Evolutionary conservation across 2,113 vertebrate genomes (phyloP), one percentile per base, ranked within the genome.

Genomic region (Tupaia chinensis): DNA sequence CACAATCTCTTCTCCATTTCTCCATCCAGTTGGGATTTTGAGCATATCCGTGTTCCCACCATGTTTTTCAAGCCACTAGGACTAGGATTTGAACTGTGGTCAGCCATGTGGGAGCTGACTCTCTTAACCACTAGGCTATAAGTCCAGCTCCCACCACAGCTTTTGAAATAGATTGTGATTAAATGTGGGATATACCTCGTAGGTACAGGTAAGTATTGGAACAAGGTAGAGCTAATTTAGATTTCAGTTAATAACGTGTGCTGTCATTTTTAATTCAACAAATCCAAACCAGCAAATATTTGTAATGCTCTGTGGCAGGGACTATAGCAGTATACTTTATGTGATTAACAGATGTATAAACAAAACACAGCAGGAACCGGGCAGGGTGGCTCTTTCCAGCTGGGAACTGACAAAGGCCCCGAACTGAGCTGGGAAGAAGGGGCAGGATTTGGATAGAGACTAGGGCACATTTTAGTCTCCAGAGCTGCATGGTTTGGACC

Each of bases 251-350:
- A 89, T 53, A 79, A 86, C 23, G 20, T 83, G 29, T 76, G 80
- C 76, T 65, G 17, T 69, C 44, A 63, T 89, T 83, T 93, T 85
- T 78, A 91, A 54, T 56, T 88, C 87, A 94, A 80, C 72, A 93
- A 29, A 77, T 76, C 61, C 79, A 93, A 92, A 54, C 10, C 20
- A 73, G 83, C 54, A 91, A 73, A 86, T 92, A 91, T 76, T 29
- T 92, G 25, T 23, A 61, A 6, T 79, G 80, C 53, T 80, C 61
- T 53, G 73, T 7, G 32, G 61, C 54, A 74, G 29, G 63, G 29
- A 76, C 54, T 78, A 27, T 5, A 20, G 74, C 32, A 22, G 89
- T 77, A n/a, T 6, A 56, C 5, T 66, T 0, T 2, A 29, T 9
- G 7, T 61, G 44, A 83, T 9, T 74, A 76, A 54, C 0, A 22